These are phyloP conservation scores for Catostylus mosaicus DNA, from an alignment of 30 jellyfish, hydroid and myxozoan genomes.

Conservation along the genomic window DNA sequence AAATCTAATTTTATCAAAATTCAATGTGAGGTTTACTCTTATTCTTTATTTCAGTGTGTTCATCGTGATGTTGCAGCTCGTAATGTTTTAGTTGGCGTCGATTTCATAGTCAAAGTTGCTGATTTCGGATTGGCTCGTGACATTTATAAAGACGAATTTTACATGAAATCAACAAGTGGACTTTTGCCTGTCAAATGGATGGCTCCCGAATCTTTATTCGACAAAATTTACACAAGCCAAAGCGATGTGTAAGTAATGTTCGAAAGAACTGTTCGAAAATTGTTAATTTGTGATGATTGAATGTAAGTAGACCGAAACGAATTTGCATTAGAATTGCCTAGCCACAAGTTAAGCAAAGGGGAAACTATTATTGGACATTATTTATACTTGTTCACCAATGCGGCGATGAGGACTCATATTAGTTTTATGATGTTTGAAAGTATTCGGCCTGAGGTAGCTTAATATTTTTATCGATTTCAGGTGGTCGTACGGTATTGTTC, in stretches of 20 bases:
- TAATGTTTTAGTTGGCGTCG: constrained; percentile 89
- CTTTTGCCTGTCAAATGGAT: constrained; percentile 99
- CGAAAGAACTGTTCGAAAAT: background rate
- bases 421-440: too few relatives aligned
- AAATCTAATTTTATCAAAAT: too few relatives aligned
- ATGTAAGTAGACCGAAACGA: too few relatives aligned
- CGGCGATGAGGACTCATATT: too few relatives aligned
- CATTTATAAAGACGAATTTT: constrained; percentile 71
- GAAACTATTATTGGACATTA: too few relatives aligned
- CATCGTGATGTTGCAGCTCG: constrained; percentile 99
- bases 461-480: constrained; percentile 32
- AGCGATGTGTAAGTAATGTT: constrained; percentile 93
- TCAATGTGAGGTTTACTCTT: too few relatives aligned
- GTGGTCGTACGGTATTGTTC: constrained; percentile 96
- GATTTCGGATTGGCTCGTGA: constrained; percentile 98
- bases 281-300: too few relatives aligned
- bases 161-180: constrained; percentile 89
- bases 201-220: constrained; percentile 97
- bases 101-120: constrained; percentile 89
- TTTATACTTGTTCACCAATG: too few relatives aligned
- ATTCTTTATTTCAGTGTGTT: constrained; percentile 64
- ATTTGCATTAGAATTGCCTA: too few relatives aligned
- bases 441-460: too few relatives aligned
- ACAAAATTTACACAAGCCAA: constrained; percentile 83
- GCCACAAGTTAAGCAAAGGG: too few relatives aligned